Conservation (phyloP, 2,113 vertebrate genomes). For the Protobothrops flavoviridis region DNA sequence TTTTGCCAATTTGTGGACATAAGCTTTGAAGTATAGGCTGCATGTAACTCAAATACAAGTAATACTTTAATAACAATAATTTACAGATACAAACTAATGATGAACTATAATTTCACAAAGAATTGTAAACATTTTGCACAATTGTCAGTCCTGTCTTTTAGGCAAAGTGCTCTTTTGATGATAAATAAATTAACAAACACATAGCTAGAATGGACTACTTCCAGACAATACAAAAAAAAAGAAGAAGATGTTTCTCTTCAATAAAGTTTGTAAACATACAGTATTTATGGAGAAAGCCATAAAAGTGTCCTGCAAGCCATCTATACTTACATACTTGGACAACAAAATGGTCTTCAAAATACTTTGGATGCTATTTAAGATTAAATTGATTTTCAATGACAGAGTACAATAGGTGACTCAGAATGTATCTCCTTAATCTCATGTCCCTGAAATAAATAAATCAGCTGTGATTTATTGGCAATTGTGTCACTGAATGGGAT, state of each 20-base stretch:
- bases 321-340: conserved; percentile 70
- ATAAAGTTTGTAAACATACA: conserved; percentile 74
- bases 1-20: conserved; percentile 75
- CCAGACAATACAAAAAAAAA: conserved; percentile 78
- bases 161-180: conserved; percentile 83
- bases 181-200: conserved; percentile 85
- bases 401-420: conserved; percentile 68
- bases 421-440: conserved; percentile 67
- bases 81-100: conserved; percentile 80
- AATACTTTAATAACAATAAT: conserved; percentile 79
- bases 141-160: conserved; percentile 78
- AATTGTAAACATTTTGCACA: conserved; percentile 84
- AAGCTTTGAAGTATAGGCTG: conserved; percentile 74
- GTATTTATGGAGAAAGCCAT: conserved; percentile 68
- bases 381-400: conserved; percentile 64
- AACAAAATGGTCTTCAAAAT: conserved; percentile 68
- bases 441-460: conserved; percentile 71
- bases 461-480: conserved; percentile 90
- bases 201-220: conserved; percentile 75
- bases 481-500: conserved; percentile 85
- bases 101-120: conserved; percentile 79
- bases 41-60: conserved; percentile 78
- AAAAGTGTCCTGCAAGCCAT: conserved; percentile 81
- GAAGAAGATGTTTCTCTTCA: conserved; percentile 64
- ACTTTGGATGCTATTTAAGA: conserved; percentile 74